phyloP scores from a whole-genome alignment of 2,888 invertebrate species.

The Drosophila borborema region DNA sequence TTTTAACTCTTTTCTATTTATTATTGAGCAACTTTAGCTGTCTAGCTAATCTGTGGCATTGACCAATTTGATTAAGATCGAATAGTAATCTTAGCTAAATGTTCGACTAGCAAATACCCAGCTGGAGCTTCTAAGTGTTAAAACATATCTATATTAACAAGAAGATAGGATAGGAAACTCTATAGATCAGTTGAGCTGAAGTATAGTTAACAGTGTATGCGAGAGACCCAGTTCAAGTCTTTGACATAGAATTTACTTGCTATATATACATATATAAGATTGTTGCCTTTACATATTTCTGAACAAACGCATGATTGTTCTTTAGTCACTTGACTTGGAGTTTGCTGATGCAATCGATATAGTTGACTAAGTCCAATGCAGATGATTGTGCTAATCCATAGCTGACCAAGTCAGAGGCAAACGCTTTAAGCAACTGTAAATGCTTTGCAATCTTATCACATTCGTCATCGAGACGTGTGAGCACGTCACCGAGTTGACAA shows the following conservation, averaged over 20 bases:
- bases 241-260: constrained; percentile 15
- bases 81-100: background rate
- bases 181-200: no score
- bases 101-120: background rate
- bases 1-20: constrained; percentile 5
- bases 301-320: constrained; percentile 35
- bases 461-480: constrained; percentile 4
- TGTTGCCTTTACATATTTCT: background rate
- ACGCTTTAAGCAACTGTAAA: background rate
- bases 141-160: no score
- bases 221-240: constrained; percentile 9
- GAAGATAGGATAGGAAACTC: no score
- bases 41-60: constrained; percentile 20
- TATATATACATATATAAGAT: background rate
- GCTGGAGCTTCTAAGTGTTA: no score
- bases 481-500: constrained; percentile 24
- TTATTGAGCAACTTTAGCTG: background rate
- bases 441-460: constrained; percentile 12
- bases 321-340: constrained; percentile 14
- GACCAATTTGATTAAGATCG: background rate
- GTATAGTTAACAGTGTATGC: background rate
- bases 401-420: background rate
- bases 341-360: constrained; percentile 44
- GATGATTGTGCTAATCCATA: constrained; percentile 28
- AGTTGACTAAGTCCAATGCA: constrained; percentile 20